phyloP scores from a whole-genome alignment of 23 tunicate species.

The Pegea sp. region DNA sequence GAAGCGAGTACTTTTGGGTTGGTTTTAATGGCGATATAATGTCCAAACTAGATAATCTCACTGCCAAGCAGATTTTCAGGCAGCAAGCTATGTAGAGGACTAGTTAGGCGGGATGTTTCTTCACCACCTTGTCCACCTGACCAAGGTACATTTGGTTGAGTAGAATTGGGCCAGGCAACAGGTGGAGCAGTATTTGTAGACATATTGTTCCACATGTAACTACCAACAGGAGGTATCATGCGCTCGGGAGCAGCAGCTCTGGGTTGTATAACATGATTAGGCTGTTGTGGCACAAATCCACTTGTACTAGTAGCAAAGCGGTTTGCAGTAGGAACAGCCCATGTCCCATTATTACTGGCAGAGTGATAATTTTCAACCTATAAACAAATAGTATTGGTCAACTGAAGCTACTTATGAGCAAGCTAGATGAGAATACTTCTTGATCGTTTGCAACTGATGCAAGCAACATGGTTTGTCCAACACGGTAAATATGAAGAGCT shows the following conservation, averaged over 20 bases:
- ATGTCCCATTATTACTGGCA: not conserved
- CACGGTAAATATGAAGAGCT: slow-evolving; percentile 41
- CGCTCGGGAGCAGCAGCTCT: slow-evolving; percentile 14
- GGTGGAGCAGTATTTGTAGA: too few relatives aligned
- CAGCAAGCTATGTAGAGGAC: slow-evolving; percentile 59
- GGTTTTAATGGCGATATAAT: too few relatives aligned
- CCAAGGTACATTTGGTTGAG: slow-evolving; percentile 23
- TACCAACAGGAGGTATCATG: slow-evolving; percentile 2
- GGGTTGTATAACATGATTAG: slow-evolving; percentile 15
- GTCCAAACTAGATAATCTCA: slow-evolving; percentile 61
- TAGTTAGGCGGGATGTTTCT: slow-evolving; percentile 38
- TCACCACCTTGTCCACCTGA: slow-evolving; percentile 32
- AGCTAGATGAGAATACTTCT: slow-evolving; percentile 16
- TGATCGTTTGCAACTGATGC: slow-evolving; percentile 66
- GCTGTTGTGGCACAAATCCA: slow-evolving; percentile 2
- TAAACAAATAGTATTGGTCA: not conserved
- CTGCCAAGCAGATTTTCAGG: slow-evolving; percentile 83
- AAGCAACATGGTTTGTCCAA: slow-evolving; percentile 53
- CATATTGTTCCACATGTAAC: too few relatives aligned
- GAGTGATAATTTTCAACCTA: not conserved
- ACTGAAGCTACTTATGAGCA: not conserved
- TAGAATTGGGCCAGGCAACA: not conserved
- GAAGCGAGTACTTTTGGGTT: too few relatives aligned
- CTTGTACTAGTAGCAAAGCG: slow-evolving; percentile 1
- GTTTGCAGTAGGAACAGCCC: not conserved